phyloP scores from a whole-genome alignment of 1,140 invertebrate species.

The Melanaphis sacchari region DNA sequence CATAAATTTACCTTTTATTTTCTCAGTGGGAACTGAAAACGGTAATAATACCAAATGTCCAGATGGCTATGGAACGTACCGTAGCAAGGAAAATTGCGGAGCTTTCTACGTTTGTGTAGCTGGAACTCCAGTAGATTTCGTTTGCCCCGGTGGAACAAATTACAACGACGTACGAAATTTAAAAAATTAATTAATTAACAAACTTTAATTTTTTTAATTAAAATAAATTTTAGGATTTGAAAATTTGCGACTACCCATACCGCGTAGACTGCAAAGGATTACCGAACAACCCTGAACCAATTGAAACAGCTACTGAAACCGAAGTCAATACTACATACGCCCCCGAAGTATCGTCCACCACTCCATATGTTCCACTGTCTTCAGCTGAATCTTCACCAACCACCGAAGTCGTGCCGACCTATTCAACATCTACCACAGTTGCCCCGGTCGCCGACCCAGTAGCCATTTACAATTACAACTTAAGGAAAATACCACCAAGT shows the following conservation, averaged over 20 bases:
- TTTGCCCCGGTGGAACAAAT: constrained; percentile 69
- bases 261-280: constrained; percentile 68
- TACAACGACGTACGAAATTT: constrained; percentile 70
- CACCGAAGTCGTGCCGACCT: constrained; percentile 24
- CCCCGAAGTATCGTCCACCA: constrained; percentile 42
- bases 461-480: constrained; percentile 55
- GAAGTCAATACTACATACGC: constrained; percentile 40
- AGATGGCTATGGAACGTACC: constrained; percentile 67
- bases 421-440: background rate
- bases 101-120: constrained; percentile 72
- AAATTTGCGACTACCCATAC: constrained; percentile 70
- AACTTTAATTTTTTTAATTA: background rate
- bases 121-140: constrained; percentile 69
- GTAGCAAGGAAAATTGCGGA: constrained; percentile 70
- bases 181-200: background rate
- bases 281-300: constrained; percentile 62
- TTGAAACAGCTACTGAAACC: constrained; percentile 54
- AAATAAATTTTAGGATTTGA: constrained; percentile 65
- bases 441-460: constrained; percentile 32
- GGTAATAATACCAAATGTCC: constrained; percentile 58
- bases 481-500: constrained; percentile 55
- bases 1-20: background rate
- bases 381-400: constrained; percentile 49
- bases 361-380: constrained; percentile 35
- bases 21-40: background rate